These are phyloP conservation scores for Amphimedon queenslandica DNA, from an alignment of 37 sponge, comb jelly and placozoan genomes.

Conservation along the genomic window DNA sequence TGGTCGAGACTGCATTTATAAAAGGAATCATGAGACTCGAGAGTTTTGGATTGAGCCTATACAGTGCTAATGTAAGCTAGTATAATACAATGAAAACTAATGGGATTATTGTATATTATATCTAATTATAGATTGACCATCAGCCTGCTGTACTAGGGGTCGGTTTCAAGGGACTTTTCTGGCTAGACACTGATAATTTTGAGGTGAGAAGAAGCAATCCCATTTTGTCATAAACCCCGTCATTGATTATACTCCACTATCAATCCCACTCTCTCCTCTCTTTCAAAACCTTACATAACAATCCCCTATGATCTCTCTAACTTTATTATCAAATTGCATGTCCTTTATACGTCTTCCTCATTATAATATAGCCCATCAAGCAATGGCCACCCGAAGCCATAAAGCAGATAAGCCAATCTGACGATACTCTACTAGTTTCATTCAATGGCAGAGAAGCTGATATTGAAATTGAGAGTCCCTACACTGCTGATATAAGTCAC, in stretches of 20 bases:
- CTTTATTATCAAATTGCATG: too few species aligned
- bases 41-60: conserved; percentile 33
- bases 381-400: too few species aligned
- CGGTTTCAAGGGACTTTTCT: conserved; percentile 4
- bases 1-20: conserved; percentile 31
- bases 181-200: conserved; percentile 12
- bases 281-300: too few species aligned
- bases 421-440: too few species aligned
- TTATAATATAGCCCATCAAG: too few species aligned
- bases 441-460: too few species aligned
- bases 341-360: too few species aligned
- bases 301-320: too few species aligned
- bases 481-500: too few species aligned
- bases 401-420: too few species aligned
- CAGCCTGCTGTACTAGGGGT: conserved; percentile 16
- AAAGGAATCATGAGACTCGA: conserved; percentile 30
- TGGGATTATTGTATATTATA: not conserved
- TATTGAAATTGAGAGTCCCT: too few species aligned
- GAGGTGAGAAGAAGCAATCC: conserved; percentile 4
- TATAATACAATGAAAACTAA: not conserved
- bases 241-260: not conserved
- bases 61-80: conserved; percentile 25
- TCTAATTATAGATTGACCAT: conserved; percentile 8
- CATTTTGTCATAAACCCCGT: not conserved
- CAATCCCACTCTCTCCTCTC: too few species aligned